Percentiles rank a stretch among this genome's conserved stretches.
Conservation (phyloP, 2,113 vertebrate species). For the Rhabdomys dilectus region DNA sequence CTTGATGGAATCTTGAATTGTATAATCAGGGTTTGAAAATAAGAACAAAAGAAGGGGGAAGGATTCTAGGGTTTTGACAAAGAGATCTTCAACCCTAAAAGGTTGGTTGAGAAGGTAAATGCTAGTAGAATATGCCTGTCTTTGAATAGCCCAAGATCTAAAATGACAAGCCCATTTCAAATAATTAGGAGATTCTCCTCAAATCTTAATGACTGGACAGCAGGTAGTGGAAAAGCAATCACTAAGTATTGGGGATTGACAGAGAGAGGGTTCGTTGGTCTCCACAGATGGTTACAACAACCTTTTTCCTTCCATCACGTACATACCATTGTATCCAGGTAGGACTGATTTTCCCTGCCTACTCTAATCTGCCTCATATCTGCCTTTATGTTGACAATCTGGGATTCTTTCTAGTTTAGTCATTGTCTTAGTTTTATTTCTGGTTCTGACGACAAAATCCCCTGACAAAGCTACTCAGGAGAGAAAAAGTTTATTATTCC, state of each 20-base stretch:
- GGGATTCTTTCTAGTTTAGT: constrained; percentile 1
- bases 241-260: background rate
- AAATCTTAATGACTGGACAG: constrained; percentile 22
- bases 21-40: constrained; percentile 16
- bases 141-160: constrained; percentile 8
- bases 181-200: background rate
- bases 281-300: background rate
- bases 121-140: constrained; percentile 1
- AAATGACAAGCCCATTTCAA: background rate
- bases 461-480: background rate
- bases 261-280: background rate
- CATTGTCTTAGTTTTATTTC: background rate
- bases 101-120: background rate
- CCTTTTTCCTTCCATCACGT: background rate
- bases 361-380: background rate
- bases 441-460: background rate
- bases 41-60: constrained; percentile 19
- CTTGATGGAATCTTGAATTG: constrained; percentile 17
- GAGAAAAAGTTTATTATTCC: background rate
- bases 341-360: background rate
- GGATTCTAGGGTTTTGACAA: background rate
- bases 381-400: background rate
- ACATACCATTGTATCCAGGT: background rate
- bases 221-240: background rate
- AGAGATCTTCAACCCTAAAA: constrained; percentile 32